Evolutionary conservation across 2,888 invertebrate genomes (phyloP).

Genomic region (Gibbula magus): DNA sequence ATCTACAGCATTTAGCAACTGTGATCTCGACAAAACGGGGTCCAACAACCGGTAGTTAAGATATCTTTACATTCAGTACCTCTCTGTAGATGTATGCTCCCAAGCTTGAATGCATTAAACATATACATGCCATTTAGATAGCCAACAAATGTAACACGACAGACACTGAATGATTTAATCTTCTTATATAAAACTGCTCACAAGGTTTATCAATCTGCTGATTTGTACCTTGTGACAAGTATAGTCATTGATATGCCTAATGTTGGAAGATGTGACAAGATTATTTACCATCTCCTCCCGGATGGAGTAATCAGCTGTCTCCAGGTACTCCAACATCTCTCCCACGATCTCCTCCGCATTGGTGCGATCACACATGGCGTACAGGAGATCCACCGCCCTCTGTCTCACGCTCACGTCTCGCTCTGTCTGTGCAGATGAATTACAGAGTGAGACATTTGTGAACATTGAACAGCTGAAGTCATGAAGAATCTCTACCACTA

Average conservation of each 20-base stretch:
- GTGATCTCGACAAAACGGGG: too few species aligned
- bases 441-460: not conserved
- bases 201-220: not conserved
- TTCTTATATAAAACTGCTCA: not conserved
- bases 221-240: too few species aligned
- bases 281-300: conserved; percentile 95
- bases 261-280: too few species aligned
- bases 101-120: too few species aligned
- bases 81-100: too few species aligned
- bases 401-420: conserved; percentile 98
- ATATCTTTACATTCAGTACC: too few species aligned
- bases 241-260: too few species aligned
- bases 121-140: too few species aligned
- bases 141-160: too few species aligned
- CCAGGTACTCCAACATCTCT: conserved; percentile 98
- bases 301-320: conserved; percentile 99
- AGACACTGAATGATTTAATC: too few species aligned
- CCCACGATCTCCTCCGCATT: conserved; percentile 99
- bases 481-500: not conserved
- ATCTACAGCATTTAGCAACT: too few species aligned
- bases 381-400: conserved; percentile 97
- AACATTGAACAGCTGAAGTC: not conserved
- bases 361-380: conserved; percentile 99
- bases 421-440: conserved; percentile 84
- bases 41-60: too few species aligned